Evolutionary conservation across 2,888 invertebrate species (phyloP).

Genomic region (Labia minor): DNA sequence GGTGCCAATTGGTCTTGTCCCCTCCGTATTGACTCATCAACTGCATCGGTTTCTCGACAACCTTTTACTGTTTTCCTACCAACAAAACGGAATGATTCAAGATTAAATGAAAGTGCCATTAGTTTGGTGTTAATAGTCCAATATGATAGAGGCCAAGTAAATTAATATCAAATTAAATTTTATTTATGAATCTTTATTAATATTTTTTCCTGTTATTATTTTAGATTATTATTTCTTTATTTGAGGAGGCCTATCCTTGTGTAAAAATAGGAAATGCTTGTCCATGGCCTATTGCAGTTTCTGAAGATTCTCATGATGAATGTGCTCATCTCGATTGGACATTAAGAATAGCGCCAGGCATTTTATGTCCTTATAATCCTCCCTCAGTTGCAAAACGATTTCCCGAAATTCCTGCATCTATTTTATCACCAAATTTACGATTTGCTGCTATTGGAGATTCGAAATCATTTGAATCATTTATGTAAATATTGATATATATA

Average conservation of each 20-base stretch:
- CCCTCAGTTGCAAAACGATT: constrained; percentile 53
- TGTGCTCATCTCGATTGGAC: constrained; percentile 49
- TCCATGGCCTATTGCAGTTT: neutral
- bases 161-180: neutral
- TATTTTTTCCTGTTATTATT: neutral
- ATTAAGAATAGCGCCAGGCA: constrained; percentile 45
- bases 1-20: constrained; percentile 45
- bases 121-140: neutral
- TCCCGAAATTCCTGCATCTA: constrained; percentile 43
- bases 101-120: neutral
- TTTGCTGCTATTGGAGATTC: constrained; percentile 36
- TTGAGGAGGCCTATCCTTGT: neutral
- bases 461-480: constrained; percentile 22
- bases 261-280: neutral
- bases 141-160: neutral
- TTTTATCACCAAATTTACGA: constrained; percentile 33
- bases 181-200: neutral
- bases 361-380: constrained; percentile 57
- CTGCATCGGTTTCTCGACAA: neutral
- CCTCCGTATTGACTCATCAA: constrained; percentile 42
- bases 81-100: neutral
- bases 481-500: neutral
- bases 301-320: constrained; percentile 27
- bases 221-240: neutral
- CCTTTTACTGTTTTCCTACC: neutral